Evolutionary conservation across 1,140 invertebrate genomes (phyloP), one percentile per base, ranked within the genome.

Genomic region (Steinernema feltiae): DNA sequence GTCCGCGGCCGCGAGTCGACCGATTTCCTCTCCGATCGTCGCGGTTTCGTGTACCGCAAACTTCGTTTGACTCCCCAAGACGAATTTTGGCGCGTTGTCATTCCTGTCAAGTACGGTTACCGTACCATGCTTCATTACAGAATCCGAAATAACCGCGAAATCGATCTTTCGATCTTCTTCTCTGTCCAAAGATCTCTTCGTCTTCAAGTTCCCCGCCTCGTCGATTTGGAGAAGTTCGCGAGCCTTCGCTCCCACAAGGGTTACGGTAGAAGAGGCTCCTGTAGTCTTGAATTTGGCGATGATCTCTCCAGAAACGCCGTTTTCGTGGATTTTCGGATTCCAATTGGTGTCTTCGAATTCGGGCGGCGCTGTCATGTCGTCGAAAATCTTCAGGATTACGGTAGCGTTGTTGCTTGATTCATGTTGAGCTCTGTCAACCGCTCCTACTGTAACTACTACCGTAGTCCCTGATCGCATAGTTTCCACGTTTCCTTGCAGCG

Each of bases 1-100:
- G 53, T 63, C 53, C 12, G 7, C 24, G 7, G 53, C 53, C 53
- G 24, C 3, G 24, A 63, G 12, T 15, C 53, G 53, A 15, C 53
- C 53, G 53, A 63, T 63, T 21, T 63, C 53, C 24, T 63, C 53
- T 63, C 93, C 94, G 35, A 95, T 90, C 78, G 93, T 92, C 0
- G 93, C 91, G 87, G 97, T 96, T 88, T 97, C 95, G 0, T 94
- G 95, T 0, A 98, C 93, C 84, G 95, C 95, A 0, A 94, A 63
- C 24, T 63, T 92, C 83, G 92, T 94, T 86, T 95, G n/a, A n/a
- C n/a, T 96, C 0, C 95, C 87, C 63, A 93, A 88, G 0, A 94
- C 95, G 85, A 98, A 98, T 77, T 92, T 89, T 0, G 95, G 94
- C 12, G 93, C 93, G 87, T 96, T 95, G 86, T 97, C 95, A 87